A percentile compares a stretch with the other conserved stretches of the same genome.
Conservation (phyloP, 2,113 vertebrate genomes). For the Hippocampus comes region DNA sequence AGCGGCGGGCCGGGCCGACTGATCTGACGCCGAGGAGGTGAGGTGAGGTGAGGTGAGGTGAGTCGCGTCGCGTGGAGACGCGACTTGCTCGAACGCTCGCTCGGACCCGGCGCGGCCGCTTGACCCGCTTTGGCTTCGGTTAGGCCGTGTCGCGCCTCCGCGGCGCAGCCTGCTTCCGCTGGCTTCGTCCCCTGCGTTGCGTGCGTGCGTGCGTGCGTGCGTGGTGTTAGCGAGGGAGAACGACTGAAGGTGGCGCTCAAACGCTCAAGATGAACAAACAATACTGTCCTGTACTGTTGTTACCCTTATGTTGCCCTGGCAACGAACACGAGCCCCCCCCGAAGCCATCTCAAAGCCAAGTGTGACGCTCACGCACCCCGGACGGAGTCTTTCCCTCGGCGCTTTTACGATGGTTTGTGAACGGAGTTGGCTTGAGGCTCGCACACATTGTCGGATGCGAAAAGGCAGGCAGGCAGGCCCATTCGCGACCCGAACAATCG, state of each 20-base stretch:
- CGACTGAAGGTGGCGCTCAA: background rate
- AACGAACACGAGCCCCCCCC: no score
- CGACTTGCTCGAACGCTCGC: background rate
- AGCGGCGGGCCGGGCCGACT: background rate
- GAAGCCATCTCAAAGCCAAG: no score
- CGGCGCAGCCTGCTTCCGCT: background rate
- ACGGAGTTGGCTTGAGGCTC: no score
- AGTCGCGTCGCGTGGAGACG: background rate
- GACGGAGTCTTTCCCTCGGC: no score
- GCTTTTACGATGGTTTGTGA: no score
- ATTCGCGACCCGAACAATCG: no score
- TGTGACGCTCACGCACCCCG: no score
- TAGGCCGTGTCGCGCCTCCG: background rate
- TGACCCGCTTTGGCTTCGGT: background rate
- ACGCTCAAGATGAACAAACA: background rate
- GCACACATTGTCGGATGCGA: no score
- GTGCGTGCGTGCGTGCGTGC: background rate
- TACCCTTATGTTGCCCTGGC: background rate
- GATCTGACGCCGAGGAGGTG: background rate
- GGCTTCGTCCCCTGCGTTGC: background rate
- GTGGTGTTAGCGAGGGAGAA: background rate
- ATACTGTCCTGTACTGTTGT: no score
- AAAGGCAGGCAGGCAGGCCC: no score
- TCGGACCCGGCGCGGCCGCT: background rate
- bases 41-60: no score